Evolutionary conservation across 2,797 vertebrate species (phyloP).

Genomic region (Pempheris klunzingeri): DNA sequence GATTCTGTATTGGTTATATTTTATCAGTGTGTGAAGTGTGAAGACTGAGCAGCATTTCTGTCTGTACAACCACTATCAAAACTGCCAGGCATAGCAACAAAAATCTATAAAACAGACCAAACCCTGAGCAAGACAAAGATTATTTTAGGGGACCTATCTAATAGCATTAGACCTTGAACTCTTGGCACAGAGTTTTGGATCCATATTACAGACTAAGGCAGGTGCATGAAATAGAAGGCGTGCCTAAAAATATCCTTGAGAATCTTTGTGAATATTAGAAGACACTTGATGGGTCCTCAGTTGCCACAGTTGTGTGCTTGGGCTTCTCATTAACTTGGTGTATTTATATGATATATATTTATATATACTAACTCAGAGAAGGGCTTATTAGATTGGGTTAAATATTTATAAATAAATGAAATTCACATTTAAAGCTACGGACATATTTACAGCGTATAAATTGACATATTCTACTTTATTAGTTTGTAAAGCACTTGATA

Average conservation of each 20-base stretch:
- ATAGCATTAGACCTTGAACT: constrained; percentile 83
- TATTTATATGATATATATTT: constrained; percentile 2
- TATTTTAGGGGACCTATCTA: constrained; percentile 89
- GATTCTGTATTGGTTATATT: not conserved
- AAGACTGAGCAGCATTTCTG: not conserved
- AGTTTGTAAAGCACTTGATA: constrained; percentile 40
- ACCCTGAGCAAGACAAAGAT: constrained; percentile 58
- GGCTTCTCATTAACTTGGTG: constrained; percentile 11
- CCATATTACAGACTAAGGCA: constrained; percentile 90
- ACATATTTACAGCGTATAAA: not conserved
- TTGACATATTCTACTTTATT: not conserved
- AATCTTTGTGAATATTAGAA: constrained; percentile 71
- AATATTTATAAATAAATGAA: no score
- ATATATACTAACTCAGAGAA: no score
- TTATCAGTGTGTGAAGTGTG: not conserved
- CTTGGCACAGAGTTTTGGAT: constrained; percentile 83
- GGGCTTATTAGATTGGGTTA: not conserved
- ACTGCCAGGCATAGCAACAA: constrained; percentile 47
- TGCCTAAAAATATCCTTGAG: constrained; percentile 91
- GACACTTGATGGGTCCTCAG: constrained; percentile 69
- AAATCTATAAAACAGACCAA: constrained; percentile 62
- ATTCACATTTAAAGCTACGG: not conserved
- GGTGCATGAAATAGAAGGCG: constrained; percentile 89
- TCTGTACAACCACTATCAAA: not conserved
- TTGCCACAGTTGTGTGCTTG: constrained; percentile 10